Evolutionary conservation across 2,113 vertebrate genomes (phyloP).

Genomic region (Atlantisia rogersi): DNA sequence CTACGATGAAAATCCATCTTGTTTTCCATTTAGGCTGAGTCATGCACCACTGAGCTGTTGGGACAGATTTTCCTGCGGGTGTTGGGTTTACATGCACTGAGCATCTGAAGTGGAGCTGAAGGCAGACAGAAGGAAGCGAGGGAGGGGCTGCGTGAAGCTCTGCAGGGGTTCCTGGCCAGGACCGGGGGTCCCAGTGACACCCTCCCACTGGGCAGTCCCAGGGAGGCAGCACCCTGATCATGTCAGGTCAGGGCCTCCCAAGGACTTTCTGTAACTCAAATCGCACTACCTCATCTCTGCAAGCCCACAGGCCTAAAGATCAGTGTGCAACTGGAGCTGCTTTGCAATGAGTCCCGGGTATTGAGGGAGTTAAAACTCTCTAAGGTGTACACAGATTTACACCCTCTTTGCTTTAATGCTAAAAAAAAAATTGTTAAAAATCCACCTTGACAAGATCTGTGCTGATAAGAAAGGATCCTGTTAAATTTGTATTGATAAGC

Average conservation of each 20-base stretch:
- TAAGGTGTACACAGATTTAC: background rate
- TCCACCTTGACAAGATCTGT: background rate
- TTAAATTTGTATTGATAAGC: background rate
- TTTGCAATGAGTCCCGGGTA: background rate
- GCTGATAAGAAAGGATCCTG: background rate
- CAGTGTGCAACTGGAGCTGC: background rate
- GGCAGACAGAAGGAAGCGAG: background rate
- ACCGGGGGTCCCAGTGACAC: fast-evolving
- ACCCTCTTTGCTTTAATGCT: background rate
- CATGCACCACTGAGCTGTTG: background rate
- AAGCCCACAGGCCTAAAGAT: background rate
- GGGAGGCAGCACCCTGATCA: background rate
- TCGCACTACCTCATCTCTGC: fast-evolving
- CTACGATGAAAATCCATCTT: background rate
- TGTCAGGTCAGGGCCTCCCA: background rate
- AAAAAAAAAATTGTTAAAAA: background rate
- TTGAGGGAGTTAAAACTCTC: background rate
- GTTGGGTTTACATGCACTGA: background rate
- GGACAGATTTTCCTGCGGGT: background rate
- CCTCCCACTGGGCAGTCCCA: background rate
- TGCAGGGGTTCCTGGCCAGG: background rate
- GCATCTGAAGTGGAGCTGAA: background rate
- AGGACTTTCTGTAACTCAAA: background rate
- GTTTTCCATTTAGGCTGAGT: slow-evolving; percentile 33
- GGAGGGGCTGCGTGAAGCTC: background rate